These are phyloP conservation scores for Micronisus gabar DNA, from an alignment of 2,113 vertebrate species.

Conservation along the genomic window DNA sequence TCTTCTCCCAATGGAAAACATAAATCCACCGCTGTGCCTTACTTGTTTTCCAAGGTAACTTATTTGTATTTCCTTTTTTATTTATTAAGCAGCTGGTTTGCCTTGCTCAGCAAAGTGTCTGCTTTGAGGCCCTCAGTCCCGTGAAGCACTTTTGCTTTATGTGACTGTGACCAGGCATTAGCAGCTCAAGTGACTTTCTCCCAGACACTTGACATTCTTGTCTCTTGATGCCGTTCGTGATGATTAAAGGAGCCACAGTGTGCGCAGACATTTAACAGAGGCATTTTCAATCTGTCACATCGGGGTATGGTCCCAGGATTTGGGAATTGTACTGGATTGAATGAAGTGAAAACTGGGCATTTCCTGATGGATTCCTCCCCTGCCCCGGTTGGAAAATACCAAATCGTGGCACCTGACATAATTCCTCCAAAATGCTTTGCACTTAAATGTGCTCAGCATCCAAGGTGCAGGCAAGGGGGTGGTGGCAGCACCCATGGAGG, in stretches of 20 bases:
- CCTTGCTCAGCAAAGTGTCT: neutral
- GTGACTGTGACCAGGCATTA: neutral
- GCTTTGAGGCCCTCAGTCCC: neutral
- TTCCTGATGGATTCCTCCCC: neutral
- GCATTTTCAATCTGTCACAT: neutral
- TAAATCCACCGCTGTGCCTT: neutral
- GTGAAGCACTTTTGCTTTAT: neutral
- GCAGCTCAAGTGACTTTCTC: neutral
- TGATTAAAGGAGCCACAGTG: neutral
- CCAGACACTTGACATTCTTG: neutral
- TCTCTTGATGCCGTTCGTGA: neutral
- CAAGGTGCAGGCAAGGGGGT: too few species aligned
- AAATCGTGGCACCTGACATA: neutral
- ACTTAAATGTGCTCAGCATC: neutral
- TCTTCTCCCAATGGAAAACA: neutral
- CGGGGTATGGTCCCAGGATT: neutral
- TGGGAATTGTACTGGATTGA: too few species aligned
- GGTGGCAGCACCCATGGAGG: neutral
- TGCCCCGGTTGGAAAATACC: neutral
- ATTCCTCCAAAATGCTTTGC: neutral
- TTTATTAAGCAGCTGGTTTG: neutral
- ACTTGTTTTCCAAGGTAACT: neutral
- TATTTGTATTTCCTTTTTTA: neutral
- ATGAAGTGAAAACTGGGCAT: neutral
- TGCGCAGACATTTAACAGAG: neutral